Base-by-base conservation (phyloP, 2,888 invertebrate genomes). In the Caenorhabditis angaria region DNA sequence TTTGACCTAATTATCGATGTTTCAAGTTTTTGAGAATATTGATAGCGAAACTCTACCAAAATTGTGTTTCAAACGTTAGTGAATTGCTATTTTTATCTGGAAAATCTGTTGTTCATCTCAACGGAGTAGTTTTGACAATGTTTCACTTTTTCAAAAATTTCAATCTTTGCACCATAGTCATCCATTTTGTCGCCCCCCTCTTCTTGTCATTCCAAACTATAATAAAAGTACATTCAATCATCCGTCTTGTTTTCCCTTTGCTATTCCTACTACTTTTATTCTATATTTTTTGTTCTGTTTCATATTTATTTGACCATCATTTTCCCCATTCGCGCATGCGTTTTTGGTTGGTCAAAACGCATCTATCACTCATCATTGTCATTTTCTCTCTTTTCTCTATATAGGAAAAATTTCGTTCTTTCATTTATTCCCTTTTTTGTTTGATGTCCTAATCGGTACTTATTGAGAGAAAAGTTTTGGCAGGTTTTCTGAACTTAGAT, bases 331-430 rank as follows among this genome's bases (percentile, higher is more conserved):
- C 41, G 41, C 41, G 41, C 41, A 14, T 10, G 10, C 5, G 10
- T 32, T 32, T 32, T 32, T 41, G 3, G 6, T 41, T 41, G 41
- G 41, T 41, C 41, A 41, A 41, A 41, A 41, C 41, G 41, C 41
- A 41, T 41, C 41, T 41, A 41, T 41, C 41, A 41, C 41, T 41
- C 41, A 41, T 41, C 41, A 41, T 41, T 41, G 41, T 41, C 41
- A 41, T 41, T 41, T 41, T 18, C 18, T 18, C 41, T 18, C 41
- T 41, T 32, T 41, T 41, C 41, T 18, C 41, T 18, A 18, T 14
- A 12, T 2, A 12, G 6, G 6, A 6, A 41, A 41, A 18, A 18
- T 41, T 41, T 41, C 41, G 6, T 41, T 5, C 8, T 41, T 41
- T 6, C n/a, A n/a, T 41, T 41, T 6, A 18, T 41, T 32, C 32